Base-by-base conservation (phyloP, 2,888 invertebrate species). In the Nymphalis polychloros region DNA sequence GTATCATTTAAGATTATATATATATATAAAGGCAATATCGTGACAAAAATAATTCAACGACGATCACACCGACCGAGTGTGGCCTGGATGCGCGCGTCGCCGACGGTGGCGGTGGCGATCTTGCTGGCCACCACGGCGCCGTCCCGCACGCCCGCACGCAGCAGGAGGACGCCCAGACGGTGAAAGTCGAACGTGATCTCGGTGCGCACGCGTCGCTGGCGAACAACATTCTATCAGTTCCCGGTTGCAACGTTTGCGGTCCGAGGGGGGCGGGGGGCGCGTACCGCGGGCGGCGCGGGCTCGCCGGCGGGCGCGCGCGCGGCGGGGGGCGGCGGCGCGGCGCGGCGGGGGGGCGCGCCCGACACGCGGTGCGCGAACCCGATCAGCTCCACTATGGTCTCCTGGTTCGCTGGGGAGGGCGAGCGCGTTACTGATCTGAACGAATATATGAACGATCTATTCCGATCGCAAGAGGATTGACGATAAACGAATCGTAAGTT, bases 151-250 rank as follows among this genome's bases (percentile, higher is more conserved):
- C 96, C 94, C 0, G 97, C 97, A 69, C 98, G 94, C 73, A 98
- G 90, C 73, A 98, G 92, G 67, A 98, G 89, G 71, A 98, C 96
- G 85, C 98, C 98, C 69, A 99, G 90, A 16, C 98, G 95, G 86
- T 97, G 97, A 85, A 98, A 98, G 85, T 98, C 98, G 81, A 98
- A 98, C 31, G 96, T 96, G 31, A 98, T 94, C 90, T 98, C 97
- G 1, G 96, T 96, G 75, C 95, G 94, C 20, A 93, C 90, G 71
- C 81, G 81, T 59, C 90, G 72, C 82, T 57, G 57, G 16, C 8
- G 17, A 23, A 53, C 4, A 27, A 3, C 20, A 53, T 17, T 19
- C 50, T 50, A 50, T 50, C 19, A 50, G 19, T 19, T 3, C 2
- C 10, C 41, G 4, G 13, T 50, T 49, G 2, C 1, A n/a, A 4